Percentiles rank a stretch among this genome's conserved stretches.
Evolutionary conservation across 1,140 invertebrate species (phyloP).

Genomic region (Bombus huntii): DNA sequence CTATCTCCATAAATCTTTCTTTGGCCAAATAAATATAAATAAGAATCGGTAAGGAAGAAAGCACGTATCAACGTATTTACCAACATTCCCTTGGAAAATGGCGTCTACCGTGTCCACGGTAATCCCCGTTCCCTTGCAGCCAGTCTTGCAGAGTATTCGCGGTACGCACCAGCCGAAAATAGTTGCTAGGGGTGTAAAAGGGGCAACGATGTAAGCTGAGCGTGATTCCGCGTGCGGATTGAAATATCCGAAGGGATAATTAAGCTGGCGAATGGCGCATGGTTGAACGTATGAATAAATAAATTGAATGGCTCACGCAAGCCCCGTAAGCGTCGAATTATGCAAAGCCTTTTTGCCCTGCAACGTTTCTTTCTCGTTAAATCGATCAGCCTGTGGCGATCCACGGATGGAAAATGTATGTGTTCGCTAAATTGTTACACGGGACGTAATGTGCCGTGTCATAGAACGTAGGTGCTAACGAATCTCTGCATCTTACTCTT

Average conservation of each 20-base stretch:
- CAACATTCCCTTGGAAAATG: background rate
- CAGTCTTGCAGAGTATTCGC: background rate
- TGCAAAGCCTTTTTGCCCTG: background rate
- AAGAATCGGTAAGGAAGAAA: background rate
- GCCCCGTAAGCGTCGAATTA: conserved; percentile 2
- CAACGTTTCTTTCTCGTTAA: background rate
- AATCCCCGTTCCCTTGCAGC: background rate
- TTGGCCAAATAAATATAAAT: background rate
- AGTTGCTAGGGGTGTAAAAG: conserved; percentile 56
- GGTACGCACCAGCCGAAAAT: conserved; percentile 32
- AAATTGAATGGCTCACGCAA: background rate
- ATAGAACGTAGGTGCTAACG: conserved; percentile 38
- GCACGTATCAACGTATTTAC: background rate
- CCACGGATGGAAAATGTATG: conserved; percentile 20
- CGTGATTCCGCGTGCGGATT: conserved; percentile 57
- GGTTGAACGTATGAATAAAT: conserved; percentile 9
- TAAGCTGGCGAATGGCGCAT: conserved; percentile 26
- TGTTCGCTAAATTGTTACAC: conserved; percentile 28
- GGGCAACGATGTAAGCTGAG: conserved; percentile 56
- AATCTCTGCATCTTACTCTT: conserved; percentile 5
- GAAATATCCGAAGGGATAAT: conserved; percentile 56
- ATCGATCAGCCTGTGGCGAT: background rate
- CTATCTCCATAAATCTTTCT: background rate
- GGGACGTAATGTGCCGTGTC: conserved; percentile 33
- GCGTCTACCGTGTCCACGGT: background rate